These are phyloP conservation scores for Ganaspis brasiliensis DNA, from an alignment of 2,888 invertebrate species.

Conservation along the genomic window DNA sequence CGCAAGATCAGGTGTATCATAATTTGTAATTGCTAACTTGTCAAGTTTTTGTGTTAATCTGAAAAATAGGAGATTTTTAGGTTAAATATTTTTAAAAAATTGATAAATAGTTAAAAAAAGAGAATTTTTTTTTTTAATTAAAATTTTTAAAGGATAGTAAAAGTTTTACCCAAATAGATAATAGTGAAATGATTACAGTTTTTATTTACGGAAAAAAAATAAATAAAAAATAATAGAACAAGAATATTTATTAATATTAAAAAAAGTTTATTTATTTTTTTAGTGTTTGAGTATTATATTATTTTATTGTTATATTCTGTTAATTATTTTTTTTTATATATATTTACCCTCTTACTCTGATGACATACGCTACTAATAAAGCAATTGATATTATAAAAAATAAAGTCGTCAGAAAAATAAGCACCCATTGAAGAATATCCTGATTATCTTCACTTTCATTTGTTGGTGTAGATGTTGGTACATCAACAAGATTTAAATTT, in stretches of 20 bases:
- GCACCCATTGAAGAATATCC: conserved; percentile 81
- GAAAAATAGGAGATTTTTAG: conserved; percentile 55
- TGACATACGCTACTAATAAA: conserved; percentile 82
- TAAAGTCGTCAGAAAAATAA: conserved; percentile 82
- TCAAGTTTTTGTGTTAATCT: conserved; percentile 84
- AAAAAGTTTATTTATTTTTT: too few species aligned
- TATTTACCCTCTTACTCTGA: conserved; percentile 83
- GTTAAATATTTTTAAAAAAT: not conserved
- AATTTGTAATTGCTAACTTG: conserved; percentile 83
- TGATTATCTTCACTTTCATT: conserved; percentile 75
- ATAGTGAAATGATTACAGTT: too few species aligned
- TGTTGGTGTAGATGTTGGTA: conserved; percentile 79
- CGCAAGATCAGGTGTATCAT: conserved; percentile 85
- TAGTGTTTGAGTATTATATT: too few species aligned
- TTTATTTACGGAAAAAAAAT: too few species aligned
- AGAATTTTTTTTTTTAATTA: not conserved
- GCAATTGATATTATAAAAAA: conserved; percentile 82
- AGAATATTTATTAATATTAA: too few species aligned
- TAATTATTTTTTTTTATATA: too few species aligned
- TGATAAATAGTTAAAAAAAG: not conserved
- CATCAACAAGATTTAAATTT: conserved; percentile 81
- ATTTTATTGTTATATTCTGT: too few species aligned
- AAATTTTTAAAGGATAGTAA: too few species aligned
- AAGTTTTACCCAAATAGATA: too few species aligned
- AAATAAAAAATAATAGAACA: too few species aligned